Conservation (phyloP, 2,797 vertebrate genomes). For the Ctenopoma multispine region DNA sequence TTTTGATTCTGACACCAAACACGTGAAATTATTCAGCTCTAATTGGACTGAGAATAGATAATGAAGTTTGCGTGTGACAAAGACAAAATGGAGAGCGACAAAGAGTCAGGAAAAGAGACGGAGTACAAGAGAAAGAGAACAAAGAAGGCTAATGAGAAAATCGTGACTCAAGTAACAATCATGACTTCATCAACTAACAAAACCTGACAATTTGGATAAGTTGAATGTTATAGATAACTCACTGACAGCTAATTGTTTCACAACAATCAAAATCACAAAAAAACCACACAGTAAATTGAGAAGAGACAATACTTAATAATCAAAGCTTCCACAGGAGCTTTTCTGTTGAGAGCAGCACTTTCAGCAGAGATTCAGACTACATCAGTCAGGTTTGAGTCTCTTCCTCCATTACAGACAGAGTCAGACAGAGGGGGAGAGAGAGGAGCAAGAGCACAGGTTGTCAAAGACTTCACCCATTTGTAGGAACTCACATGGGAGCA, state of each 20-base stretch:
- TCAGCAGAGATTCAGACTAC: slow-evolving; percentile 23
- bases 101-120: slow-evolving; percentile 1
- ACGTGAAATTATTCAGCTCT: slow-evolving; percentile 54
- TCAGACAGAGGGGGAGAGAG: slow-evolving; percentile 1
- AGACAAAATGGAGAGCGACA: slow-evolving; percentile 42
- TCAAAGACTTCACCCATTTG: slow-evolving; percentile 2
- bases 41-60: slow-evolving; percentile 58
- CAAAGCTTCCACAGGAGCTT: slow-evolving; percentile 4
- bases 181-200: slow-evolving; percentile 25
- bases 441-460: neutral
- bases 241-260: slow-evolving; percentile 16
- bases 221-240: slow-evolving; percentile 1
- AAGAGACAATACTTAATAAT: slow-evolving; percentile 18
- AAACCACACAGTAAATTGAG: slow-evolving; percentile 1
- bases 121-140: slow-evolving; percentile 17
- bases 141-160: slow-evolving; percentile 36
- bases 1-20: slow-evolving; percentile 62
- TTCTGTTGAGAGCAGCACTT: slow-evolving; percentile 48
- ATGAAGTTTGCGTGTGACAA: slow-evolving; percentile 58
- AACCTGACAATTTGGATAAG: slow-evolving; percentile 1
- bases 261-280: slow-evolving; percentile 8
- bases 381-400: slow-evolving; percentile 28
- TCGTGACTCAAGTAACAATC: slow-evolving; percentile 14
- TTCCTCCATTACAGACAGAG: slow-evolving; percentile 26
- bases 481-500: neutral